Conservation (phyloP, 1,140 invertebrate species). For the Dendroctonus ponderosae region DNA sequence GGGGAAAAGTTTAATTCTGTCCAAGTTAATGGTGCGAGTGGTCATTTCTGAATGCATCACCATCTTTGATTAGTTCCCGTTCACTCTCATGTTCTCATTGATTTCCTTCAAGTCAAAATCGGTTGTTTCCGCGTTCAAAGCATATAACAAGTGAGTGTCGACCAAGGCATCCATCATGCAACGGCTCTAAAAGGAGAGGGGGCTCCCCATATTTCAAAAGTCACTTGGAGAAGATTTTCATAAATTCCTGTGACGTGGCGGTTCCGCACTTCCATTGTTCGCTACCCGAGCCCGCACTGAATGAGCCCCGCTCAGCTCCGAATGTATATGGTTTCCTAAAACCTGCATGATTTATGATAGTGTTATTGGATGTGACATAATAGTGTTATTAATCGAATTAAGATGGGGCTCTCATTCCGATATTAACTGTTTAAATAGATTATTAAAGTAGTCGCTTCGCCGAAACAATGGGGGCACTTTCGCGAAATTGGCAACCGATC, state of each 20-base stretch:
- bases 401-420: constrained; percentile 18
- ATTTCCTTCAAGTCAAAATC: no score
- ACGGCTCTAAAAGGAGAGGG: neutral
- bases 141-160: no score
- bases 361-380: constrained; percentile 25
- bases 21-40: neutral
- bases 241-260: constrained; percentile 15
- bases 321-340: constrained; percentile 15
- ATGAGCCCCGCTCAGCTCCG: constrained; percentile 5
- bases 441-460: constrained; percentile 19
- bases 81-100: no score
- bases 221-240: constrained; percentile 20
- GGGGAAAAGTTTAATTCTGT: constrained; percentile 9
- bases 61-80: no score
- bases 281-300: constrained; percentile 2
- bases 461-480: constrained; percentile 16
- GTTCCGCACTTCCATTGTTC: constrained; percentile 18
- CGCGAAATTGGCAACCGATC: no score
- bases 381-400: constrained; percentile 27
- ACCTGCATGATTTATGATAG: constrained; percentile 24
- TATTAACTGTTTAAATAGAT: constrained; percentile 28
- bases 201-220: constrained; percentile 15
- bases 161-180: constrained; percentile 6
- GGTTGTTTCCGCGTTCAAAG: no score
- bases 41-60: no score